Percentiles rank a stretch among this genome's conserved stretches.
Evolutionary conservation across 2,888 invertebrate species (phyloP).

Genomic region (Eristalis intricaria): DNA sequence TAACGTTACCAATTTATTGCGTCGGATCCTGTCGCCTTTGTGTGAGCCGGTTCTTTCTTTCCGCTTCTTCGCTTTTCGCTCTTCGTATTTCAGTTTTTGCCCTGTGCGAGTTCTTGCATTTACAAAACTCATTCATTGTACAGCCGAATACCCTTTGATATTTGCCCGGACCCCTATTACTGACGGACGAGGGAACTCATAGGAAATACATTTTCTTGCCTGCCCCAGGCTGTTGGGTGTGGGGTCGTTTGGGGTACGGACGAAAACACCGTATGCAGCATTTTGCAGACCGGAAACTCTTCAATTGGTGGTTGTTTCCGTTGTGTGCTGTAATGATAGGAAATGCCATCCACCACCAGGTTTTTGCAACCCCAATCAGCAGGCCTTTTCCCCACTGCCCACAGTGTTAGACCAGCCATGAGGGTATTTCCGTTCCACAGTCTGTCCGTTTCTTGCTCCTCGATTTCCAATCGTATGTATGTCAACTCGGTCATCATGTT

Average conservation of each 20-base stretch:
- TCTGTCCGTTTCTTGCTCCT: neutral
- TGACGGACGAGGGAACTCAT: conserved; percentile 46
- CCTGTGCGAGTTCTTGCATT: conserved; percentile 27
- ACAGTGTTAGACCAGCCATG: conserved; percentile 9
- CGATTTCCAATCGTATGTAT: neutral
- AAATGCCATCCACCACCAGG: conserved; percentile 75
- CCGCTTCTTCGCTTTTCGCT: conserved; percentile 2
- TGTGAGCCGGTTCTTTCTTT: neutral
- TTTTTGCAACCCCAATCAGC: conserved; percentile 57
- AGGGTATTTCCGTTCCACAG: neutral
- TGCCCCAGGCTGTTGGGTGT: neutral
- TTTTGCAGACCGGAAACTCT: conserved; percentile 77
- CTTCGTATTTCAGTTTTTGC: conserved; percentile 2
- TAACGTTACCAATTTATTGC: conserved; percentile 11
- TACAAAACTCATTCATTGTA: conserved; percentile 47
- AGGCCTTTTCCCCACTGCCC: neutral
- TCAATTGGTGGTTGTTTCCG: conserved; percentile 81
- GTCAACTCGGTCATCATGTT: conserved; percentile 24
- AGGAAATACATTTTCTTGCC: conserved; percentile 47
- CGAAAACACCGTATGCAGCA: conserved; percentile 62
- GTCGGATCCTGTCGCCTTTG: conserved; percentile 25
- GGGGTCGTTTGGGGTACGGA: neutral
- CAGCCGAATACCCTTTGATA: conserved; percentile 55
- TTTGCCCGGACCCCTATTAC: conserved; percentile 64
- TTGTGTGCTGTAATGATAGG: conserved; percentile 79